A percentile compares a stretch with the other conserved stretches of the same genome.
Conservation (phyloP, 2,113 vertebrate genomes). For the Illadopsis cleaveri region DNA sequence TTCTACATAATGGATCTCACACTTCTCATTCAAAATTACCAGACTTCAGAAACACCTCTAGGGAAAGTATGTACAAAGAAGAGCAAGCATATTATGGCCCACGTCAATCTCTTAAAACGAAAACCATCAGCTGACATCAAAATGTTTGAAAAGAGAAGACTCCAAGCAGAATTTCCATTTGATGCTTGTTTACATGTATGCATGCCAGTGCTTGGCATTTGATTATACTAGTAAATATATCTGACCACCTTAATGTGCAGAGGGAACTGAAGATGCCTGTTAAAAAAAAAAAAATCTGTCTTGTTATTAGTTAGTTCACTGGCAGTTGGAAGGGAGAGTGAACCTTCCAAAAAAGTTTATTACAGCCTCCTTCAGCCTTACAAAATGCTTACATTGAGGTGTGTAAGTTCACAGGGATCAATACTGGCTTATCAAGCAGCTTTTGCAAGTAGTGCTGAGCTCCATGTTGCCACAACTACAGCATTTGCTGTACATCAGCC, state of each 20-base stretch:
- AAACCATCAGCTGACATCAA: neutral
- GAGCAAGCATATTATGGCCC: neutral
- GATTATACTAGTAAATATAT: neutral
- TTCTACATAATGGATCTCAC: neutral
- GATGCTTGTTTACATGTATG: neutral
- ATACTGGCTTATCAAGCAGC: neutral
- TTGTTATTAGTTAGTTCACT: neutral
- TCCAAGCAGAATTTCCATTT: neutral
- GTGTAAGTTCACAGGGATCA: neutral
- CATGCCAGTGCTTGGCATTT: neutral
- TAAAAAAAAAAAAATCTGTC: neutral
- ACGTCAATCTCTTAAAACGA: neutral
- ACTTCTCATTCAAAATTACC: neutral
- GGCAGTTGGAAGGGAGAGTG: neutral
- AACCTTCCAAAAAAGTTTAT: neutral
- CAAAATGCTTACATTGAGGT: neutral
- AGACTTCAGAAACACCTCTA: neutral
- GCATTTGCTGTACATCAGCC: neutral
- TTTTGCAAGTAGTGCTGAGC: neutral
- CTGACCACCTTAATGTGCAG: neutral
- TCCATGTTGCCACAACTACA: neutral
- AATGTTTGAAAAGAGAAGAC: neutral
- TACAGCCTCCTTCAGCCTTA: neutral
- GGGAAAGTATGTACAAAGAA: neutral
- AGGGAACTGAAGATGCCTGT: neutral